phyloP scores from a whole-genome alignment of 2,888 invertebrate species.

The Emmelina monodactyla region DNA sequence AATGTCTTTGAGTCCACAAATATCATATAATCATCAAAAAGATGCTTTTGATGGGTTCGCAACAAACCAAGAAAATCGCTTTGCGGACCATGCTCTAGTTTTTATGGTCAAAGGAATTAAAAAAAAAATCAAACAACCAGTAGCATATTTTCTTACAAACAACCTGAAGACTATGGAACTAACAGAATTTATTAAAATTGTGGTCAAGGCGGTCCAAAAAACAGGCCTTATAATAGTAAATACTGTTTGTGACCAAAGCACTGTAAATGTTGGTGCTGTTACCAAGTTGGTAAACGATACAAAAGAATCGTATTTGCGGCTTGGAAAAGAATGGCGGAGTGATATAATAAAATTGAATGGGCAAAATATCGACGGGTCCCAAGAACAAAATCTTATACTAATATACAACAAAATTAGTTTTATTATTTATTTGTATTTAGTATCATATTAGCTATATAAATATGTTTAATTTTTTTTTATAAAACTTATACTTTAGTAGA shows the following conservation, averaged over 20 bases:
- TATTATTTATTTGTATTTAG: no score
- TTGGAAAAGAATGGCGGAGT: no score
- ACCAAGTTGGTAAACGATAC: constrained; percentile 15
- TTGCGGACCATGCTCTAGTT: constrained; percentile 17
- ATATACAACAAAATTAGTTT: no score
- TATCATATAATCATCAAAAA: constrained; percentile 9
- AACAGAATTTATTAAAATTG: constrained; percentile 14
- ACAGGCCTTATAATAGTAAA: constrained; percentile 13
- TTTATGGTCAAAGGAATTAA: constrained; percentile 20
- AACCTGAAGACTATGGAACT: constrained; percentile 13
- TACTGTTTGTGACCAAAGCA: constrained; percentile 20
- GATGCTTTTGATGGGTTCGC: constrained; percentile 15
- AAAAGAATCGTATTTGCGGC: no score
- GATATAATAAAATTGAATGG: no score
- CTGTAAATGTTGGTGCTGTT: constrained; percentile 19
- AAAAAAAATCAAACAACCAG: constrained; percentile 17
- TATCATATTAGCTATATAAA: no score
- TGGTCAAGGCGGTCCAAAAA: constrained; percentile 10
- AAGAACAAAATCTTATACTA: no score
- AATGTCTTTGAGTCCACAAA: constrained; percentile 15
- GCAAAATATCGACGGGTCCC: no score
- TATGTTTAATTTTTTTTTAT: no score
- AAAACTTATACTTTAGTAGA: no score
- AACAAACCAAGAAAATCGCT: constrained; percentile 4
- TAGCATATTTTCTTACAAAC: constrained; percentile 20